Evolutionary conservation across 1,140 invertebrate species (phyloP).

Genomic region (Papilio machaon): DNA sequence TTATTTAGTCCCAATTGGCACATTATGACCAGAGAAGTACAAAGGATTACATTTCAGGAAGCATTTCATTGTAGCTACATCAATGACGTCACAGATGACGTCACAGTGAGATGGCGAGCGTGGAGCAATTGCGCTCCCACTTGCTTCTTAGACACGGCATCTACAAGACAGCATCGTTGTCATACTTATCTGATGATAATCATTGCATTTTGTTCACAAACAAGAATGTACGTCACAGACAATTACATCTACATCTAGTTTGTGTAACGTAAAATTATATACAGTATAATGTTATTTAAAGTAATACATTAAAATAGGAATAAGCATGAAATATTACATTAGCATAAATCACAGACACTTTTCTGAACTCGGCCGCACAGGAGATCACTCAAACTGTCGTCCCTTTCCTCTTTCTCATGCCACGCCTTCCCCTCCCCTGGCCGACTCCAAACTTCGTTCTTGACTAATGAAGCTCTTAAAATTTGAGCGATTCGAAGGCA

Average conservation of each 20-base stretch:
- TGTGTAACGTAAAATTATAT: conserved; percentile 57
- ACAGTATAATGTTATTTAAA: conserved; percentile 62
- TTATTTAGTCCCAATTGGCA: conserved; percentile 13
- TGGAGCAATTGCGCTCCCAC: too few relatives aligned
- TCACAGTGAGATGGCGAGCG: too few relatives aligned
- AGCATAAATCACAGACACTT: conserved; percentile 80
- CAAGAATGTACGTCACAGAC: conserved; percentile 57
- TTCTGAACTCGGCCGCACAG: conserved; percentile 60
- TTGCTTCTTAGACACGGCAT: too few relatives aligned
- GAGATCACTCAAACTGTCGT: not conserved
- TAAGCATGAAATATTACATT: conserved; percentile 77
- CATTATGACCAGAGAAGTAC: conserved; percentile 9
- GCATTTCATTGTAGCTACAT: not conserved
- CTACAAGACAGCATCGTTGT: conserved; percentile 18
- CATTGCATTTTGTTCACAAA: conserved; percentile 71
- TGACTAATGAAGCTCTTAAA: conserved; percentile 16
- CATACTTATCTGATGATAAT: conserved; percentile 56
- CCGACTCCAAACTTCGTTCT: conserved; percentile 5
- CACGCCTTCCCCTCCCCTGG: not conserved
- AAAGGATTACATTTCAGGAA: not conserved
- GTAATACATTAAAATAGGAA: conserved; percentile 70
- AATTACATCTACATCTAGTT: conserved; percentile 58
- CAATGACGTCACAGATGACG: not conserved
- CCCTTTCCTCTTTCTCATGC: not conserved
- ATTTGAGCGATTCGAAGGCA: conserved; percentile 1